Percentiles rank a stretch among this genome's conserved stretches.
Evolutionary conservation across 2,888 invertebrate genomes (phyloP).

Genomic region (Uloborus plumipes): DNA sequence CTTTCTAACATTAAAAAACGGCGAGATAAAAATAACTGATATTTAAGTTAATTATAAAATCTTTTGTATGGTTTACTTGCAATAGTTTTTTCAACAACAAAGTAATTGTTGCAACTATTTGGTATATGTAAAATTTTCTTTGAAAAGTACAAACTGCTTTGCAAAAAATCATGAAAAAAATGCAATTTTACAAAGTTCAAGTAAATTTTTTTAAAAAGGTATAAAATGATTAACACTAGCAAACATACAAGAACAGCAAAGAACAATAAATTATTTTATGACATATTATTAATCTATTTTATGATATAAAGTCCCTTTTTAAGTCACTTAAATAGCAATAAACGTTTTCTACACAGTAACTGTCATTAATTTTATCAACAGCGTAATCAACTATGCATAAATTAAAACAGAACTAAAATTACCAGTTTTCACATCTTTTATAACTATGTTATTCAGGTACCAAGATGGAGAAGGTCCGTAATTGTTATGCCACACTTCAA

Average conservation of each 20-base stretch:
- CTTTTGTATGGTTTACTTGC: too few relatives aligned
- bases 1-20: too few relatives aligned
- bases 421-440: constrained; percentile 71
- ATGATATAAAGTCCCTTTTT: too few relatives aligned
- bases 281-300: not conserved
- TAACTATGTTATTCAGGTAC: constrained; percentile 71
- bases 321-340: not conserved
- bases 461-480: constrained; percentile 71
- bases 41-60: too few relatives aligned
- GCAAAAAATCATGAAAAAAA: too few relatives aligned
- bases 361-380: not conserved
- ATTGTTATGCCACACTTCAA: constrained; percentile 73
- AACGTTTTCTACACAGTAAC: not conserved
- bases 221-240: not conserved
- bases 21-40: too few relatives aligned
- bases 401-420: not conserved
- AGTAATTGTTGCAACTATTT: too few relatives aligned
- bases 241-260: not conserved
- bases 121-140: too few relatives aligned
- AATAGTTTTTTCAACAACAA: too few relatives aligned
- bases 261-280: not conserved
- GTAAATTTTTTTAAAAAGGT: too few relatives aligned
- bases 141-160: too few relatives aligned
- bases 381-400: not conserved
- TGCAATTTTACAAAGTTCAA: too few relatives aligned